Base-by-base conservation (phyloP, 30 jellyfish, hydroid and myxozoan species). In the Chrysaora quinquecirrha region DNA sequence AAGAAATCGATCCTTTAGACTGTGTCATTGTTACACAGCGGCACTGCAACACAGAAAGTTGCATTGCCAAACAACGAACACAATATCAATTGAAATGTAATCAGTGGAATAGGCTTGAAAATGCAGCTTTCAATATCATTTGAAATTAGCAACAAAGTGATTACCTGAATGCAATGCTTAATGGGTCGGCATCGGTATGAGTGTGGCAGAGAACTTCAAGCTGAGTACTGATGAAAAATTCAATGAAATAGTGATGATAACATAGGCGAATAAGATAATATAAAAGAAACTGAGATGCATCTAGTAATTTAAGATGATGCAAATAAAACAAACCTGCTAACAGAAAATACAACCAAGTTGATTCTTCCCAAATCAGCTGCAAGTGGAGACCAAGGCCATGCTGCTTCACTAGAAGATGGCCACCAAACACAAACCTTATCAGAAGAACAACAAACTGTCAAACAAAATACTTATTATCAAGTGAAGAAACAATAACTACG, bases 371-470 rank as follows among this genome's bases (percentile, higher is more conserved):
- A 46, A 47, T 88, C 94, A 23, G 84, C 52, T 30, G 88, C 86
- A 29, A 82, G 25, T 19, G 95, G 94, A 4, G 97, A 81, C 97
- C 94, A 88, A 1, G 97, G 97, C 97, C 97, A 88, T 0, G 94
- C 95, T 24, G 88, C 97, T 75, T 79, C 97, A 65, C 80, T 73
- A 35, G 97, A 62, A 1, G 87, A 60, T 0, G 89, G 80, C 97
- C 97, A 88, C 97, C 97, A 88, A 34, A 88, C 97, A 60, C 91
- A 69, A 6, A 88, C 84, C 97, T 88, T 29, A 38, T 38, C 54
- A 38, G 64, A 65, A 65, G 34, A 65, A 25, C 14, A 9, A 3
- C 16, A 58, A 58, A n/a, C 6, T 7, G 30, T 58, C 16, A 58
- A 58, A n/a, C 6, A 19, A 7, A 24, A 65, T 7, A 30, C 6